Base-by-base conservation (phyloP, 2,797 vertebrate species). In the Sebastes oblongus region DNA sequence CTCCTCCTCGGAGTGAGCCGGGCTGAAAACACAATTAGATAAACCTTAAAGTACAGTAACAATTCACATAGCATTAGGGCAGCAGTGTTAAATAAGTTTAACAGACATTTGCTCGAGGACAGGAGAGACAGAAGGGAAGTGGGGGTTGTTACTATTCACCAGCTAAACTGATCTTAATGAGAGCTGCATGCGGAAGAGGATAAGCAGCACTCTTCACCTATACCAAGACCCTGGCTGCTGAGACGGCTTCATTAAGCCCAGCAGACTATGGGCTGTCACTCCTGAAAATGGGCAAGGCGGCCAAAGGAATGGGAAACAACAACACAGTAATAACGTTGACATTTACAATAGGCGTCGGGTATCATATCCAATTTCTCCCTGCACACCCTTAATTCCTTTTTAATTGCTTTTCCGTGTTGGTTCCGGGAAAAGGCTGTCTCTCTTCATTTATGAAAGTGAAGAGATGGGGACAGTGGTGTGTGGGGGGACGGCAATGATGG, bases 321-420 rank as follows among this genome's bases (percentile, higher is more conserved):
- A 95, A 93, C 93, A 93, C 89, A 77, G 91, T 95, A 94, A 95
- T 94, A 94, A 93, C 88, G 80, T 58, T 95, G 94, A 95, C 94
- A 95, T 95, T 95, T 95, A 93, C 91, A 93, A 94, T 91, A 92
- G 92, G 88, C 83, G 89, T 92, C 78, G 85, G 87, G 77, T 93
- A 94, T 94, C 93, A 95, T 94, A 94, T 94, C 94, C 90, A 93
- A 93, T 94, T 94, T 91, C 93, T 93, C 89, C 92, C 91, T 88
- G 89, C 88, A 91, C 89, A 89, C 91, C 81, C 92, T 92, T 95
- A 94, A 95, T 94, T 95, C 94, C 92, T 90, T 94, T 95, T 94
- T 95, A 95, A 95, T 95, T 95, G 93, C 92, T 93, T 95, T 92
- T 90, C 90, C 86, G 64, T 84, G 92, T 92, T 88, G 91, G 90